Base-by-base conservation (phyloP, 2,113 vertebrate genomes). In the Pyxicephalus adspersus region DNA sequence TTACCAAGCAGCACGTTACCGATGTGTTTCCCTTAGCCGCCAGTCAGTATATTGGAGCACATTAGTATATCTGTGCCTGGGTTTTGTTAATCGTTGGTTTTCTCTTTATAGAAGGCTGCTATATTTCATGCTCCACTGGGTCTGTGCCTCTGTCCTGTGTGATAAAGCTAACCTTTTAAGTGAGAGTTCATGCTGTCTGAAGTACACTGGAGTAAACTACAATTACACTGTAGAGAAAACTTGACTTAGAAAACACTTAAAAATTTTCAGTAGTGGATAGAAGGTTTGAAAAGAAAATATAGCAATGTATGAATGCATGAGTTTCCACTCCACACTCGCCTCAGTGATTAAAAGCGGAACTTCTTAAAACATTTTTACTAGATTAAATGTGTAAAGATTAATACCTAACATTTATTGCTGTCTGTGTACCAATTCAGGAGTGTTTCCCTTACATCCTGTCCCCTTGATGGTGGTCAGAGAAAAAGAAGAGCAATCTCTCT, bases 51-150 rank as follows among this genome's bases (percentile, higher is more conserved):
- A 3, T 67, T 66, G n/a, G 19, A 66, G 13, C 25, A 5, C 68
- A 31, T 73, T 60, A 38, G 8, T 55, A 74, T 74, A 60, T 74
- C 54, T 74, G 54, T 26, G 51, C 57, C 64, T 68, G 31, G 19
- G 23, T 17, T 54, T 26, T 64, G 2, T 61, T 23, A 2, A 22
- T 54, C 63, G 20, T 23, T 31, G 28, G 26, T 28, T 25, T 57
- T 34, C 3, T 65, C 75, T 18, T n/a, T 15, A n/a, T 29, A 4
- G 45, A 28, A 28, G 23, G n/a, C 16, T 31, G 15, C 26, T n/a
- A 50, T 26, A 51, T 64, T 64, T 18, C 15, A 51, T 28, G 19
- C 63, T 29, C 38, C 34, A 38, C n/a, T 57, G 23, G 20, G 31
- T 58, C 38, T 38, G 28, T 19, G 3, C 60, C 71, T 22, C 11